Percentiles rank a stretch among this genome's conserved stretches.
Conservation (phyloP, 2,797 vertebrate genomes). For the Myoxocephalus aenaeus region DNA sequence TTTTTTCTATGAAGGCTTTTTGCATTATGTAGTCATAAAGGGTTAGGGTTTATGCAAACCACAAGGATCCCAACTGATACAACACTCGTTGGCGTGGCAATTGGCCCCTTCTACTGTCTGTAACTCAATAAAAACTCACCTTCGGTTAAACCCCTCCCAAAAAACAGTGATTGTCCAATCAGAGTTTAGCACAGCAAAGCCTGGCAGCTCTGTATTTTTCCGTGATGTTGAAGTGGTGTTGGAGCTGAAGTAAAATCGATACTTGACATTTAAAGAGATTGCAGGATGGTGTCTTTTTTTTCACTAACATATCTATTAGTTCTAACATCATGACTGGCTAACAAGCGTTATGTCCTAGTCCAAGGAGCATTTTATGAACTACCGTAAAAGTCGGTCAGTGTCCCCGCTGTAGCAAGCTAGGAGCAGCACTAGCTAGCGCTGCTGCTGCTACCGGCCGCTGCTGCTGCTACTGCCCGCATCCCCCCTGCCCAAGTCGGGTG, state of each 20-base stretch:
- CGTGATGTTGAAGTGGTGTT: background rate
- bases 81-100: background rate
- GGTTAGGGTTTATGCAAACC: conserved; percentile 53
- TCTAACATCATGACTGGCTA: background rate
- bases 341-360: background rate
- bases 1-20: conserved; percentile 44
- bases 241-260: background rate
- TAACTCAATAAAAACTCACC: background rate
- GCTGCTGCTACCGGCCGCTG: too few species aligned
- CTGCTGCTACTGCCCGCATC: too few species aligned
- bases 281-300: background rate
- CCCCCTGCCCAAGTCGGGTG: too few species aligned
- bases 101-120: background rate
- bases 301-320: background rate
- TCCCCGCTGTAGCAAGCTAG: too few species aligned
- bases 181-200: background rate
- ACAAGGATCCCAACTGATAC: conserved; percentile 4
- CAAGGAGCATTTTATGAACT: background rate
- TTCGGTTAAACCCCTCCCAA: background rate
- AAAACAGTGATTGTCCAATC: background rate
- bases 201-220: background rate
- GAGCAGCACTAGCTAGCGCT: too few species aligned
- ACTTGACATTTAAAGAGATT: background rate
- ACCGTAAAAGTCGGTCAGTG: too few species aligned
- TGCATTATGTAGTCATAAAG: conserved; percentile 28